Percentiles rank a stretch among this genome's conserved stretches.
These are phyloP conservation scores for Ganaspis brasiliensis DNA, from an alignment of 2,888 invertebrate genomes.

Conservation along the genomic window DNA sequence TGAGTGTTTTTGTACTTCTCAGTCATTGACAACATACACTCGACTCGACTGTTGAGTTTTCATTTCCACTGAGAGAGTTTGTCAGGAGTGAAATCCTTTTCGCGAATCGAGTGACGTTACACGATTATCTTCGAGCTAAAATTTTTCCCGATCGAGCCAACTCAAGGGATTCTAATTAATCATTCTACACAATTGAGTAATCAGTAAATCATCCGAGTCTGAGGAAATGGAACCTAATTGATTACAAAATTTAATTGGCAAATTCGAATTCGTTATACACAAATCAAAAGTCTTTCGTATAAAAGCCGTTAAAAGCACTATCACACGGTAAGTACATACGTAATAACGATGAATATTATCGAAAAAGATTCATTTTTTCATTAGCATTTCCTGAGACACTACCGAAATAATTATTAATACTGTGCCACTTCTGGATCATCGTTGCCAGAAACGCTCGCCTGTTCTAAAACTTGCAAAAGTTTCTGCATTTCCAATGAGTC, in stretches of 20 bases:
- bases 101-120: constrained; percentile 31
- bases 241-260: constrained; percentile 23
- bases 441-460: constrained; percentile 74
- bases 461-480: constrained; percentile 75
- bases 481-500: constrained; percentile 78
- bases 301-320: constrained; percentile 35
- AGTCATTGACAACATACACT: constrained; percentile 76
- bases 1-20: constrained; percentile 78
- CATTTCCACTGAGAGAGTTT: constrained; percentile 62
- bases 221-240: constrained; percentile 18
- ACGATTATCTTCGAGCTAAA: constrained; percentile 40
- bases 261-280: constrained; percentile 30
- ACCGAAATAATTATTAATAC: constrained; percentile 69
- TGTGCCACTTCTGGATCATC: constrained; percentile 75
- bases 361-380: constrained; percentile 31
- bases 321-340: constrained; percentile 42
- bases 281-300: constrained; percentile 29
- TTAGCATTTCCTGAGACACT: constrained; percentile 35
- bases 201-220: constrained; percentile 15
- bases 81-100: constrained; percentile 51
- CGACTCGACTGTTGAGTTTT: constrained; percentile 65
- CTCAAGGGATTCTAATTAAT: constrained; percentile 53
- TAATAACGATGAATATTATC: constrained; percentile 46
- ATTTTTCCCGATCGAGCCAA: constrained; percentile 24
- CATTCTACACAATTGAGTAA: constrained; percentile 17